Conservation (phyloP, 1,140 invertebrate genomes). For the Hyles euphorbiae region DNA sequence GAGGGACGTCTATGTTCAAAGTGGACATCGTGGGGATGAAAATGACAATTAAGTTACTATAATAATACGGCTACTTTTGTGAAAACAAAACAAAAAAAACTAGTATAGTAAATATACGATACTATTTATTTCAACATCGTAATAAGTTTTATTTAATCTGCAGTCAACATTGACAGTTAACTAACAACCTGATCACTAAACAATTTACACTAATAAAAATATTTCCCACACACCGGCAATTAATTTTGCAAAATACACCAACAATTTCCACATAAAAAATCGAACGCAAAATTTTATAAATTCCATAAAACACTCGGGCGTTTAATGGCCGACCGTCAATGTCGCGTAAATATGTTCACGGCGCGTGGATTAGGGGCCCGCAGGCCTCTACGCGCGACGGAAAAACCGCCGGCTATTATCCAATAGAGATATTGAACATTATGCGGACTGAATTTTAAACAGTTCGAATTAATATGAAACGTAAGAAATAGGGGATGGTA, state of each 20-base stretch:
- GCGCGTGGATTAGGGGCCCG: constrained; percentile 39
- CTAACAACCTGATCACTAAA: neutral
- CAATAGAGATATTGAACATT: constrained; percentile 38
- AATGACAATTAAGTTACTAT: too few relatives aligned
- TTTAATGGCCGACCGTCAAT: constrained; percentile 24
- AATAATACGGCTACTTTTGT: too few relatives aligned
- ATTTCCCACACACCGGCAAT: too few relatives aligned
- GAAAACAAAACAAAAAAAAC: too few relatives aligned
- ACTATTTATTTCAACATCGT: too few relatives aligned
- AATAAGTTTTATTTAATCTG: too few relatives aligned
- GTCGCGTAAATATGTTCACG: constrained; percentile 50
- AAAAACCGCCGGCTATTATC: constrained; percentile 25
- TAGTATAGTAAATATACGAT: too few relatives aligned
- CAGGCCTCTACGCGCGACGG: constrained; percentile 14
- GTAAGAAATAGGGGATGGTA: constrained; percentile 1
- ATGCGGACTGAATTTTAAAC: constrained; percentile 46
- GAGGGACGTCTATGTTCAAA: too few relatives aligned
- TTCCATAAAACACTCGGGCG: neutral
- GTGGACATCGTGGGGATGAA: too few relatives aligned
- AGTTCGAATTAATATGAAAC: constrained; percentile 23
- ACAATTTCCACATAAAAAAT: neutral
- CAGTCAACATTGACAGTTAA: neutral
- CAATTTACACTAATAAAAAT: too few relatives aligned
- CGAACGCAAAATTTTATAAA: neutral
- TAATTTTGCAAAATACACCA: neutral